Base-by-base conservation (phyloP, 2,888 invertebrate genomes). In the Aphrophora alni region DNA sequence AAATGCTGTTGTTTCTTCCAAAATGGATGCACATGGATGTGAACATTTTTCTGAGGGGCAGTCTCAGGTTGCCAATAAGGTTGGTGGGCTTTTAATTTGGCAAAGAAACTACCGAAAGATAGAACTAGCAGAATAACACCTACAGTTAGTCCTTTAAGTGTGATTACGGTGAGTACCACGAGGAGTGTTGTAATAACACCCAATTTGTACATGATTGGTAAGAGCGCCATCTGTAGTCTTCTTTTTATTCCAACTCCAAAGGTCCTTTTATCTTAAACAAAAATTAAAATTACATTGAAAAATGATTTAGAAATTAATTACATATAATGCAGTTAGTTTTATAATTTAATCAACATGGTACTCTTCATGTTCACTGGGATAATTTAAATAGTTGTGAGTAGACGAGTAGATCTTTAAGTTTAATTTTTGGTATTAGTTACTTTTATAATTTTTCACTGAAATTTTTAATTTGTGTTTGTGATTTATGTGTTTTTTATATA, bases 181-280 rank as follows among this genome's bases (percentile, higher is more conserved):
- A 94, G 88, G 75, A 94, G 89, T 0, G 94, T 94, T 76, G 94
- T 94, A 80, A 94, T 93, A 76, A 94, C 93, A 25, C 95, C 95
- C 85, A 94, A 87, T 79, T 94, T 94, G 89, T 94, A 94, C 90
- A 94, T 94, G 80, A 93, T 92, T 0, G 93, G 94, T 70, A 94
- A 91, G 85, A 94, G 89, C 51, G 94, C 92, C 86, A 94, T 92
- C 82, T 93, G 93, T 75, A 94, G 90, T 33, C 94, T 90, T 85
- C 93, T 93, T 84, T 94, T 88, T 17, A 93, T 92, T 87, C 93
- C 93, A 87, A 93, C 93, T 33, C 93, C 94, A 85, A 94, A 92
- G 82, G 94, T 94, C 84, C 94, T 91, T 85, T 92, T 91, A 89
- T 90, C 90, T 89, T 86, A 86, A 85, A 87, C 70, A 83, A 88